Evolutionary conservation across 2,888 invertebrate species (phyloP).

Genomic region (Ochropacha duplaris): DNA sequence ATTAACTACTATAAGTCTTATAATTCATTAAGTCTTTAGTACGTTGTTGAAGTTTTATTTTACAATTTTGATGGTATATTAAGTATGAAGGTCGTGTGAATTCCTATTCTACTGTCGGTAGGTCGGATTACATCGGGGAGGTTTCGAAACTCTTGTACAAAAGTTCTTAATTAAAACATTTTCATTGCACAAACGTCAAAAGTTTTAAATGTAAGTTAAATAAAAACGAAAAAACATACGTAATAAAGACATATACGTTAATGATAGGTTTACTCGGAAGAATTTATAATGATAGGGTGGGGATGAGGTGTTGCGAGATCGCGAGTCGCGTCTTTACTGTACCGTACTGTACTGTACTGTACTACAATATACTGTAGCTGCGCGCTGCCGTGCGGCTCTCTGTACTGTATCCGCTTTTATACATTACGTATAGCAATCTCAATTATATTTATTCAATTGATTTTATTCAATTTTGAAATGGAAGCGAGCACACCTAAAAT

Average conservation of each 20-base stretch:
- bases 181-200: conserved; percentile 72
- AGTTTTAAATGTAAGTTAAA: conserved; percentile 65
- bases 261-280: conserved; percentile 76
- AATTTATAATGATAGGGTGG: conserved; percentile 67
- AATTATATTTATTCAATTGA: not conserved
- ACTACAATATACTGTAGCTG: not conserved
- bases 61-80: conserved; percentile 28
- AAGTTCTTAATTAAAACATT: conserved; percentile 56
- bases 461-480: conserved; percentile 2
- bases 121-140: conserved; percentile 29
- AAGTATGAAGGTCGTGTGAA: conserved; percentile 37
- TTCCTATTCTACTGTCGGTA: conserved; percentile 7
- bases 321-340: conserved; percentile 19
- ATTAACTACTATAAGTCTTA: conserved; percentile 6
- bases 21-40: conserved; percentile 32
- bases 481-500: conserved; percentile 3
- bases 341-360: conserved; percentile 2
- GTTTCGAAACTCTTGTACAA: conserved; percentile 61
- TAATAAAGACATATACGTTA: conserved; percentile 83
- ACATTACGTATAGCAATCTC: not conserved
- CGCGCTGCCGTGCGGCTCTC: not conserved
- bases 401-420: no score
- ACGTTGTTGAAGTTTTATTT: conserved; percentile 44
- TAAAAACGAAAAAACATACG: conserved; percentile 80
- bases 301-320: conserved; percentile 30